These are phyloP conservation scores for Acrobasis repandana DNA, from an alignment of 2,888 invertebrate species.

Conservation along the genomic window DNA sequence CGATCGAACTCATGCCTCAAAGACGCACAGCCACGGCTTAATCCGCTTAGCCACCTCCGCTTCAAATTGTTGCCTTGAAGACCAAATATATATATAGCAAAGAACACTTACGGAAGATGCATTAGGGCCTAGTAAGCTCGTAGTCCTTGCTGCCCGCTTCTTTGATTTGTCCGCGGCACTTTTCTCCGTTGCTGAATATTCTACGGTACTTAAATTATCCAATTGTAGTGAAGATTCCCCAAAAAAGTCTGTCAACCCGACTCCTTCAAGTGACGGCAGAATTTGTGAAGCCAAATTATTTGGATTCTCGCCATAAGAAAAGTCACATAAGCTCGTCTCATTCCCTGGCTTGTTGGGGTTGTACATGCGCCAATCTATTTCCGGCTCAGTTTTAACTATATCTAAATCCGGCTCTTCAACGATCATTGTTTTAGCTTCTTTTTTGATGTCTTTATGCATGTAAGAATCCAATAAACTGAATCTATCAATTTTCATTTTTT, in stretches of 20 bases:
- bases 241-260: slow-evolving; percentile 60
- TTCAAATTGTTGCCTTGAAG: no score
- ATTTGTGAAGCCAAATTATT: slow-evolving; percentile 49
- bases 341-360: slow-evolving; percentile 43
- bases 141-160: slow-evolving; percentile 43
- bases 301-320: slow-evolving; percentile 62
- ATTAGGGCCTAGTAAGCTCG: slow-evolving; percentile 47
- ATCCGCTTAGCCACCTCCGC: no score
- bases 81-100: background rate
- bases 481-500: slow-evolving; percentile 44
- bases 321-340: slow-evolving; percentile 61
- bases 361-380: slow-evolving; percentile 59
- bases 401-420: slow-evolving; percentile 54
- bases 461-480: slow-evolving; percentile 38
- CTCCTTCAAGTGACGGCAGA: slow-evolving; percentile 50
- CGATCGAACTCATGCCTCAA: no score
- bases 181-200: slow-evolving; percentile 40
- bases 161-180: slow-evolving; percentile 44
- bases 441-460: slow-evolving; percentile 30
- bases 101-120: slow-evolving; percentile 41
- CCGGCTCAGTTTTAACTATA: slow-evolving; percentile 57
- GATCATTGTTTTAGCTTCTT: slow-evolving; percentile 48
- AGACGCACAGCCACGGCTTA: no score
- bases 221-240: slow-evolving; percentile 49
- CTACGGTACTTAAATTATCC: slow-evolving; percentile 46